Evolutionary conservation across 1,140 invertebrate genomes (phyloP), one percentile per base, ranked within the genome.

Genomic region (Littorina saxatilis): DNA sequence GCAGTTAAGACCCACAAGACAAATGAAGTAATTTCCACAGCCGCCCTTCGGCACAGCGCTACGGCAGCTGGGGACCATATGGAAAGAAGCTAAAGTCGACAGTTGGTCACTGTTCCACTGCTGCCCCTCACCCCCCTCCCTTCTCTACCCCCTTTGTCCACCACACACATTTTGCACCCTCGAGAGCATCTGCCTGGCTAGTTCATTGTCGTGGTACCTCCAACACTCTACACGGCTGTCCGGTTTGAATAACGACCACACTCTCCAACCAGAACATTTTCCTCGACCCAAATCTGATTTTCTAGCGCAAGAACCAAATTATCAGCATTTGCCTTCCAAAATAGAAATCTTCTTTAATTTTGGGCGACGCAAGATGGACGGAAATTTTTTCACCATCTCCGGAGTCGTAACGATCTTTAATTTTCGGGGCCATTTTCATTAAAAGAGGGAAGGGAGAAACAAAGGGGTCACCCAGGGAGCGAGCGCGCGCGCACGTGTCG

Each of bases 401-500:
- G n/a, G n/a, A n/a, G n/a, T n/a, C n/a, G n/a, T n/a, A n/a, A n/a
- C n/a, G n/a, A n/a, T n/a, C n/a, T 47, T 17, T 72, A 2, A 47
- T 72, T 72, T 47, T 47, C 35, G 52, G 27, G n/a, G 50, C 75
- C 32, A 39, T 61, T 77, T 35, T 77, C 75, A 77, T 77, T 52
- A 77, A n/a, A 55, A 39, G 35, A 29, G n/a, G 47, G 13, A 58
- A 55, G 17, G 27, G 4, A n/a, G 37, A 61, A 61, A 23, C 37
- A 61, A 39, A 55, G 32, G 35, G 50, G 55, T 27, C n/a, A 55
- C 50, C 55, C 50, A 17, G 15, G 29, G 52, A 55, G 29, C 17
- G 52, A 29, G 23, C 43, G 73, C 50, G 52, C 47, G 11, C 35
- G 75, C 75, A 77, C 75, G 75, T 77, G 75, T 27, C 50, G 47